Evolutionary conservation across 2,113 vertebrate genomes (phyloP).

Genomic region (Motacilla alba): DNA sequence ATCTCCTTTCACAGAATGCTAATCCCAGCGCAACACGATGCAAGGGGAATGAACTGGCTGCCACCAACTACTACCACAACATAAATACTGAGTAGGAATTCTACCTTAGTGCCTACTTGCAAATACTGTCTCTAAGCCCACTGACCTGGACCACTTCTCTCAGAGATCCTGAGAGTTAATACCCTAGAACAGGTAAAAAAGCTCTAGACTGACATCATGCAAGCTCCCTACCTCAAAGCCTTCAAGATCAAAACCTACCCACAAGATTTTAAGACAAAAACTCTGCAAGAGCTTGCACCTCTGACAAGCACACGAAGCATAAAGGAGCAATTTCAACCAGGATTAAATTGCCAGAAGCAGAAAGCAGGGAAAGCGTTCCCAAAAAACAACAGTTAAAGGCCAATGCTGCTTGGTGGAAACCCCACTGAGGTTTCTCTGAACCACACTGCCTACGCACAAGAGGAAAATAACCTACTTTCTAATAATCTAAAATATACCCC

Average conservation of each 20-base stretch:
- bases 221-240: neutral
- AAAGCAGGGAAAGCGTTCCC: neutral
- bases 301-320: neutral
- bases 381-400: neutral
- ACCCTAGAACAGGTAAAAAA: neutral
- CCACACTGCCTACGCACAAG: neutral
- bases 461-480: neutral
- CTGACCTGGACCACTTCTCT: rapidly evolving
- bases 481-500: neutral
- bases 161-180: neutral
- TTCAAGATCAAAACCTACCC: neutral
- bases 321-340: neutral
- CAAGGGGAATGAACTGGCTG: neutral
- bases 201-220: rapidly evolving
- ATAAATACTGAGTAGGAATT: neutral
- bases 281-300: neutral
- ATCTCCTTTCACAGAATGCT: neutral
- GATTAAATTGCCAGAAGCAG: neutral
- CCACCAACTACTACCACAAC: neutral
- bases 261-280: neutral
- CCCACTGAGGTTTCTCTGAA: neutral
- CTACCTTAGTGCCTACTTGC: neutral
- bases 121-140: neutral
- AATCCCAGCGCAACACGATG: neutral
- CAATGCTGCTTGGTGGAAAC: neutral